Evolutionary conservation across 2,113 vertebrate species (phyloP).

Genomic region (Gopherus flavomarginatus): DNA sequence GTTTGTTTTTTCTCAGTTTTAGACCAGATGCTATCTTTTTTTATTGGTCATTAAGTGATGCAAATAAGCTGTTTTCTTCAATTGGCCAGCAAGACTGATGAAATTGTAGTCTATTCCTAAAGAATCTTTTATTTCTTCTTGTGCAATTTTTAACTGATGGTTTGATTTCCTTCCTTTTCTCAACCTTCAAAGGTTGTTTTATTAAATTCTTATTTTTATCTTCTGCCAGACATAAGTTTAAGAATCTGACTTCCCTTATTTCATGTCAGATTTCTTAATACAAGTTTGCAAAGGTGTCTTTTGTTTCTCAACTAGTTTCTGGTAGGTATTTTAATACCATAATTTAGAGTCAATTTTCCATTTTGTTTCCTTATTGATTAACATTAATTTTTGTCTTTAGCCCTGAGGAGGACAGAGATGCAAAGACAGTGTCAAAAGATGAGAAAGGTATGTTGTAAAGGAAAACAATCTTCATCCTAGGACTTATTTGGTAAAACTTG

Average conservation of each 20-base stretch:
- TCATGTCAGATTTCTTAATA: slow-evolving; percentile 76
- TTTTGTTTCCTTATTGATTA: slow-evolving; percentile 60
- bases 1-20: slow-evolving; percentile 99
- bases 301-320: slow-evolving; percentile 75
- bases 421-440: slow-evolving; percentile 87
- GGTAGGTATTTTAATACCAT: slow-evolving; percentile 81
- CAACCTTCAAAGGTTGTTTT: slow-evolving; percentile 77
- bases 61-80: slow-evolving; percentile 77
- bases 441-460: slow-evolving; percentile 87
- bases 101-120: slow-evolving; percentile 38
- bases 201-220: slow-evolving; percentile 72
- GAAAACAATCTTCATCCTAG: accelerated
- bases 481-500: neutral
- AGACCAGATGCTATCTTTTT: slow-evolving; percentile 96
- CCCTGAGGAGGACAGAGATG: slow-evolving; percentile 87
- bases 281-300: slow-evolving; percentile 35
- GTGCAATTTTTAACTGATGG: slow-evolving; percentile 31
- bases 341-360: neutral
- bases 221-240: slow-evolving; percentile 66
- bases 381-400: slow-evolving; percentile 86
- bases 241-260: slow-evolving; percentile 71
- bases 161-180: slow-evolving; percentile 55
- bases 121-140: slow-evolving; percentile 42
- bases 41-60: slow-evolving; percentile 87
- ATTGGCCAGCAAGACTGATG: slow-evolving; percentile 75